A percentile compares a stretch with the other conserved stretches of the same genome.
Conservation (phyloP, 2,113 vertebrate species). For the Mormoops blainvillei region DNA sequence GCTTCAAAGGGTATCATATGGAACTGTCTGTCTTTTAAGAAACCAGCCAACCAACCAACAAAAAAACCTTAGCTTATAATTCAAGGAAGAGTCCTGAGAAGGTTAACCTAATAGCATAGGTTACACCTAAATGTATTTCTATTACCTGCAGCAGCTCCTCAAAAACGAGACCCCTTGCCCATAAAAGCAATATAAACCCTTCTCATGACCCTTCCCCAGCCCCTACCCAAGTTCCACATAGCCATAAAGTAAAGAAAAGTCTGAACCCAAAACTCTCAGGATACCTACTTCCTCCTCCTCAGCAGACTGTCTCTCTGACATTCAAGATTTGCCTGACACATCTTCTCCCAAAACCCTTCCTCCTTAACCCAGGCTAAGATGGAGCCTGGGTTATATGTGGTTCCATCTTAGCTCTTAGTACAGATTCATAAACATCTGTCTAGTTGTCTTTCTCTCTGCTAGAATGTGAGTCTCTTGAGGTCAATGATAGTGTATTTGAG, state of each 20-base stretch:
- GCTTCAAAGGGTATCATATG: neutral
- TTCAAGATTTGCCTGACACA: neutral
- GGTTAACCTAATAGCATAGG: neutral
- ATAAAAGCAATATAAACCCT: neutral
- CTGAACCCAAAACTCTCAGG: neutral
- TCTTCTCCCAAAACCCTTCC: neutral
- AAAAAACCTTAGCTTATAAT: neutral
- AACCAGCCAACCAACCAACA: neutral
- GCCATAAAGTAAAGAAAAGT: neutral
- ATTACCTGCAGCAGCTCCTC: neutral
- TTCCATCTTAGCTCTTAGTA: neutral
- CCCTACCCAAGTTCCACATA: neutral
- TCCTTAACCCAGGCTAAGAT: no score
- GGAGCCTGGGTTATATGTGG: neutral
- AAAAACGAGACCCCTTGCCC: neutral
- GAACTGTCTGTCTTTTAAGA: constrained; percentile 7
- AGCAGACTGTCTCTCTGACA: neutral
- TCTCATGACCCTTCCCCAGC: neutral
- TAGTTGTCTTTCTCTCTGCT: neutral
- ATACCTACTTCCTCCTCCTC: neutral
- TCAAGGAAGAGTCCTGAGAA: neutral
- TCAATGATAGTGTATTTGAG: neutral
- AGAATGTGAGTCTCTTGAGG: neutral
- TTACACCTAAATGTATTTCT: neutral
- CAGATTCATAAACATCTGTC: neutral